phyloP scores from a whole-genome alignment of 1,140 invertebrate genomes.

The Drosophila pandora region DNA sequence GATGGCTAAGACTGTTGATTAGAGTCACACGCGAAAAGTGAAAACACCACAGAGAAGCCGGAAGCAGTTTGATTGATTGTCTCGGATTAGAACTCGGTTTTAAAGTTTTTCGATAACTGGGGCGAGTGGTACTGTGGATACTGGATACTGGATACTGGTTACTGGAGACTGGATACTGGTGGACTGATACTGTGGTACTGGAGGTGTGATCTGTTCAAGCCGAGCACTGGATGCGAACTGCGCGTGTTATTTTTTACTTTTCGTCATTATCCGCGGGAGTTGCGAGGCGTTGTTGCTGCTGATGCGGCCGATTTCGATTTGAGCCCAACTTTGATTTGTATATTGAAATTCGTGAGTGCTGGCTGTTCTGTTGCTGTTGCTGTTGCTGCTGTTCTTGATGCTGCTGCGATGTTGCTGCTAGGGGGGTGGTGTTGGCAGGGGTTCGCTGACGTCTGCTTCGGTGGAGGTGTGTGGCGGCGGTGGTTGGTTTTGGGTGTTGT shows the following conservation, averaged over 20 bases:
- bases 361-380: slow-evolving; percentile 11
- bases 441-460: slow-evolving; percentile 33
- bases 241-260: slow-evolving; percentile 62
- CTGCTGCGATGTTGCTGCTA: slow-evolving; percentile 20
- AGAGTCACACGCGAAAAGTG: slow-evolving; percentile 55
- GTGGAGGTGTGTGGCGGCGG: slow-evolving; percentile 30
- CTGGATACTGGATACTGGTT: background rate
- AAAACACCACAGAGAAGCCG: slow-evolving; percentile 44
- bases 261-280: slow-evolving; percentile 76
- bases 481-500: slow-evolving; percentile 66
- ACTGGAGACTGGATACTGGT: background rate
- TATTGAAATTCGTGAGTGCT: slow-evolving; percentile 78
- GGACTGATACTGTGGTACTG: slow-evolving; percentile 10
- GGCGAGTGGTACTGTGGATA: slow-evolving; percentile 7
- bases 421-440: slow-evolving; percentile 35
- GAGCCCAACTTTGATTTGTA: slow-evolving; percentile 83
- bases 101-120: background rate
- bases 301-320: slow-evolving; percentile 83
- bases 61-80: slow-evolving; percentile 38
- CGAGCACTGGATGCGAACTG: slow-evolving; percentile 47
- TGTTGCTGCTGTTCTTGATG: slow-evolving; percentile 46
- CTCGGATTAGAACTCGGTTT: slow-evolving; percentile 18
- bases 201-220: slow-evolving; percentile 39
- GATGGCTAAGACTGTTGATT: slow-evolving; percentile 23
- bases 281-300: slow-evolving; percentile 82